Percentiles rank a stretch among this genome's conserved stretches.
Evolutionary conservation across 2,113 vertebrate genomes (phyloP).

Genomic region (Muntiacus muntjak): DNA sequence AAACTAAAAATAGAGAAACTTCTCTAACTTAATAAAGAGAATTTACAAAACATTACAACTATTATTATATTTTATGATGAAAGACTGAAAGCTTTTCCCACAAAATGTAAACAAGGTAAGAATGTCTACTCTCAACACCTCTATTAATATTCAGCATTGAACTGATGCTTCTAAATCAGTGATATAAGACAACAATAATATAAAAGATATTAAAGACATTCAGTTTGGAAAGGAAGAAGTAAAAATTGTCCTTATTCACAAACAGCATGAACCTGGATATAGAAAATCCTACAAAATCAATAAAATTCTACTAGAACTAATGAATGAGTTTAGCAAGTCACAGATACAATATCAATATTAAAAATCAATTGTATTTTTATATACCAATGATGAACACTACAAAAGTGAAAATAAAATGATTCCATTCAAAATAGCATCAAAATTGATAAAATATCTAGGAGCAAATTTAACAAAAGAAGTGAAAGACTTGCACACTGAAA

Average conservation of each 20-base stretch:
- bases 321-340: neutral
- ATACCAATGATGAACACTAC: neutral
- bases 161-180: neutral
- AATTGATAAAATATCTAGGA: neutral
- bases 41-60: neutral
- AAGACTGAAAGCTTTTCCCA: neutral
- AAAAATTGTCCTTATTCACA: neutral
- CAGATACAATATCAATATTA: neutral
- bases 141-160: neutral
- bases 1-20: neutral
- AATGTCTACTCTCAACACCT: neutral
- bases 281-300: neutral
- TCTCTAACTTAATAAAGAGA: neutral
- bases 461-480: constrained; percentile 1
- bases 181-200: neutral
- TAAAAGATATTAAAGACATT: neutral
- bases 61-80: neutral
- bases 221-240: neutral
- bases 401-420: neutral
- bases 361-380: neutral
- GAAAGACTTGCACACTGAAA: neutral
- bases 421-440: constrained; percentile 4
- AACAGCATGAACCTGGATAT: neutral
- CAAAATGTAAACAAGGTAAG: neutral
- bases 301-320: neutral